Base-by-base conservation (phyloP, 2,113 vertebrate genomes). In the Platysternon megacephalum region DNA sequence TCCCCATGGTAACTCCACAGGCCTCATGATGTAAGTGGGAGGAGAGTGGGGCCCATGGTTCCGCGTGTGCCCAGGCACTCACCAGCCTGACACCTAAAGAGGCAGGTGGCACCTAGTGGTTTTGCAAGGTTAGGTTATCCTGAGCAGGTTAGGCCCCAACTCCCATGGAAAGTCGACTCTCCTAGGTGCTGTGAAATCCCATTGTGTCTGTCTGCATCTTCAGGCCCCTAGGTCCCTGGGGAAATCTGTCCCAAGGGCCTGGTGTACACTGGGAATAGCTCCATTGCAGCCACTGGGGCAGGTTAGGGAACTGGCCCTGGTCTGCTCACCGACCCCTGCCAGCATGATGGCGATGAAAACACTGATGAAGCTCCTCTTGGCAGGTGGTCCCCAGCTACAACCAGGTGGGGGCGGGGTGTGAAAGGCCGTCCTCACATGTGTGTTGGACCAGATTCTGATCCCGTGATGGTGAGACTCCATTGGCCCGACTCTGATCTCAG, bases 231-330 rank as follows among this genome's bases (percentile, higher is more conserved):
- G 39, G 24, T 6, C 5, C 68, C 24, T 74, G n/a, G 11, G 11
- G n/a, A 74, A 44, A 74, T 44, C 10, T 24, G 39, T 11, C 61
- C 61, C 8, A 17, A 16, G n/a, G 39, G 39, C 21, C 39, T 44
- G 14, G 5, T 11, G n/a, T 11, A 3, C 24, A 11, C 11, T 5
- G 21, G 79, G 39, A 35, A 8, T 11, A 1, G 2, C 28, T 42
- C 19, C 5, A 16, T 3, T 16, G 53, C 1, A 16, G 9, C 8
- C 52, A 12, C 29, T 48, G 21, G 46, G 6, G 55, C 55, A 56
- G 28, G 58, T 29, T 61, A 32, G 29, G 29, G 49, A 53, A 21
- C 52, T 5, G 11, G 55, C 55, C 55, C 55, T 56, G 55, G 55
- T 53, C 26, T 28, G 58, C 35, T 65, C 58, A 65, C 58, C 14